These are phyloP conservation scores for Priocnemis perturbator DNA, from an alignment of 2,888 invertebrate genomes.

Conservation along the genomic window DNA sequence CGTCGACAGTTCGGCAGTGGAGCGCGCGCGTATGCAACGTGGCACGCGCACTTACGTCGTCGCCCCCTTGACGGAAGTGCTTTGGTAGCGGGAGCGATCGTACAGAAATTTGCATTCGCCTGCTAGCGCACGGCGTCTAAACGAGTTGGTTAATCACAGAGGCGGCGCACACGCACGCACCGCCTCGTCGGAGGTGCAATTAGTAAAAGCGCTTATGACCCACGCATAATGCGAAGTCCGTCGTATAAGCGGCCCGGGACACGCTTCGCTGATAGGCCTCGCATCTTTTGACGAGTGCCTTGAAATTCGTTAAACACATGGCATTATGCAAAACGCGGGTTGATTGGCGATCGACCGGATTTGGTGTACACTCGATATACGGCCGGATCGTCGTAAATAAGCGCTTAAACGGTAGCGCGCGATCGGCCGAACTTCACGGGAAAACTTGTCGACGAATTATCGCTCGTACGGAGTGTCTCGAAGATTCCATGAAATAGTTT, in stretches of 20 bases:
- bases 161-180: conserved; percentile 13
- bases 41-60: conserved; percentile 4
- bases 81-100: conserved; percentile 17
- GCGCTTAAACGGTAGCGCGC: too few relatives aligned
- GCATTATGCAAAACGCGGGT: not conserved
- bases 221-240: conserved; percentile 18
- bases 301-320: conserved; percentile 22
- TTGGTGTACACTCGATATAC: too few relatives aligned
- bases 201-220: conserved; percentile 27
- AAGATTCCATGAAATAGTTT: too few relatives aligned
- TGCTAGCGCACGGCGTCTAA: conserved; percentile 12
- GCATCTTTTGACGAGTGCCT: not conserved
- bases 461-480: too few relatives aligned
- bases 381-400: too few relatives aligned
- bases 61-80: conserved; percentile 21
- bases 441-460: too few relatives aligned
- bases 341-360: too few relatives aligned
- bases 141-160: conserved; percentile 35
- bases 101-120: conserved; percentile 31
- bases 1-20: too few relatives aligned
- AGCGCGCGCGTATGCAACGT: too few relatives aligned
- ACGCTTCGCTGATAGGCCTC: not conserved
- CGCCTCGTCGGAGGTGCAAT: conserved; percentile 21
- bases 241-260: conserved; percentile 7
- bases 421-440: too few relatives aligned